Evolutionary conservation across 2,888 invertebrate species (phyloP), one percentile per base, ranked within the genome.

Genomic region (Chrysina gloriosa): DNA sequence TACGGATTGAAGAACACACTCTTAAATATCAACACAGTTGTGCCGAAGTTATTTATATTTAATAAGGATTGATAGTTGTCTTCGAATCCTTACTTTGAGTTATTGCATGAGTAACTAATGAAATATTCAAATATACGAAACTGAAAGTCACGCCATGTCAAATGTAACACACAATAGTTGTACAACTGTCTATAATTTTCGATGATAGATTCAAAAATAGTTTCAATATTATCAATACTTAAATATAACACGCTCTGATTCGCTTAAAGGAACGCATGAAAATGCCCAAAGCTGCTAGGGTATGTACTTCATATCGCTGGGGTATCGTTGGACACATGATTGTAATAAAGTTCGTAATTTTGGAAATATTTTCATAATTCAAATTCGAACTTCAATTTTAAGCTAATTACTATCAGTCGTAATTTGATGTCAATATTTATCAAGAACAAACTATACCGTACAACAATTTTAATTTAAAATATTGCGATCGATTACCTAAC

Each of bases 101-200:
- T 27, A 25, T 61, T 42, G 29, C 58, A 61, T 42, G 42, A 29
- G 42, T 42, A 19, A 11, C 25, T 61, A 36, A 42, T 61, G 29
- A 61, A 61, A 61, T 61, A 61, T 61, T 61, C 58, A 61, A 52
- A 19, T 61, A 16, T 19, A 61, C 16, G 29, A 61, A 61, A 61
- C 42, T 61, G 42, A 61, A 61, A 61, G 58, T 61, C 27, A 42
- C 27, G 58, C 25, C 23, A 42, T 61, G 45, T 52, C 27, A 61
- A 61, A 42, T 27, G 42, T 61, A 61, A 61, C 25, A 42, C 39
- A 39, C 21, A 11, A 39, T 27, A 14, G 42, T 42, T 39, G 16
- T n/a, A 9, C 19, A 27, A 42, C 7, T 16, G 14, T 23, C 25
- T 42, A 27, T 42, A 61, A 61, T 61, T 42, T 42, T 14, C 16